A percentile compares a stretch with the other conserved stretches of the same genome.
These are phyloP conservation scores for Micrasema minimum DNA, from an alignment of 1,140 invertebrate species.

Conservation along the genomic window DNA sequence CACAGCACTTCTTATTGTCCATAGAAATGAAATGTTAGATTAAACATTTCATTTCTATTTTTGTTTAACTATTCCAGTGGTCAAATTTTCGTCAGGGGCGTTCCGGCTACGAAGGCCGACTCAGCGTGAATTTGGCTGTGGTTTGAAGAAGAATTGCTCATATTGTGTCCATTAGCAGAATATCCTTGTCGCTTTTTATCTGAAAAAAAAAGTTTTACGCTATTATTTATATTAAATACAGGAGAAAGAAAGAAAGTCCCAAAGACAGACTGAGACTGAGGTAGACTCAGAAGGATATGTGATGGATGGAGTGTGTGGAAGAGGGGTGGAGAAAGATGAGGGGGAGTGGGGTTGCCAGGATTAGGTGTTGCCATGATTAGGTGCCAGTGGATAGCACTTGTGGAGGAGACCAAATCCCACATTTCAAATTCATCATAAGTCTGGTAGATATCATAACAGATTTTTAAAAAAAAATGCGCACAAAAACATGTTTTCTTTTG, in stretches of 20 bases:
- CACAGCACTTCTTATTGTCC: no score
- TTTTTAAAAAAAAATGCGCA: not conserved
- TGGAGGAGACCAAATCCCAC: not conserved
- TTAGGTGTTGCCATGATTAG: not conserved
- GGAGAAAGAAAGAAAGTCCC: not conserved
- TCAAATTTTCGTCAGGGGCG: conserved; percentile 39
- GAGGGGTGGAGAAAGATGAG: not conserved
- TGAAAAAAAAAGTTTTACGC: no score
- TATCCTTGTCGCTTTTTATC: conserved; percentile 43
- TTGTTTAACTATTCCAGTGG: conserved; percentile 5
- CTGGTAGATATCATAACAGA: not conserved
- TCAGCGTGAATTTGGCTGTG: conserved; percentile 44
- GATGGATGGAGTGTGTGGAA: not conserved
- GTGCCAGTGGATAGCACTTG: no score
- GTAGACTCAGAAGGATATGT: not conserved
- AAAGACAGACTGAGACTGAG: not conserved
- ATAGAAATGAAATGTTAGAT: no score
- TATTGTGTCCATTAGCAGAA: conserved; percentile 26
- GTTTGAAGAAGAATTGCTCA: conserved; percentile 49
- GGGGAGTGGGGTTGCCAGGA: not conserved
- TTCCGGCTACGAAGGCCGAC: conserved; percentile 32
- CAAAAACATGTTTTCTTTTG: no score
- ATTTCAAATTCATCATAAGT: not conserved
- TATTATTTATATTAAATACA: conserved; percentile 28
- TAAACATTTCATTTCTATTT: no score